These are phyloP conservation scores for Octonoba sinensis DNA, from an alignment of 2,888 invertebrate genomes.

Conservation along the genomic window DNA sequence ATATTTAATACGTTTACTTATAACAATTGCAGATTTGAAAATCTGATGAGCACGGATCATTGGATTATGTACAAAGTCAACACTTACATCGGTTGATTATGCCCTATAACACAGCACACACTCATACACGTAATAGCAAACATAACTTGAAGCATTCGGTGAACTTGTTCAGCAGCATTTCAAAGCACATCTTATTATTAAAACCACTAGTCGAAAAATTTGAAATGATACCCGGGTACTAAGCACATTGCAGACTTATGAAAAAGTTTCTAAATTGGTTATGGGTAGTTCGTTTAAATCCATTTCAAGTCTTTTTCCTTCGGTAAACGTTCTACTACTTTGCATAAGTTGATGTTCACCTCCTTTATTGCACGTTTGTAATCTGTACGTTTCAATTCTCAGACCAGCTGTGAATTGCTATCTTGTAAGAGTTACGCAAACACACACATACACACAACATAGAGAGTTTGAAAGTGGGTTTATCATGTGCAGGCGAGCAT, in stretches of 20 bases:
- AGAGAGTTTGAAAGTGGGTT: conserved; percentile 43
- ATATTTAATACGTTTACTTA: conserved; percentile 16
- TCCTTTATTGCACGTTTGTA: conserved; percentile 38
- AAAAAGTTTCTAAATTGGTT: conserved; percentile 1
- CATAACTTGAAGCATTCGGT: conserved; percentile 57
- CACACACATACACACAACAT: conserved; percentile 46
- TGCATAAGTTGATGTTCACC: neutral
- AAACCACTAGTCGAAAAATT: conserved; percentile 16
- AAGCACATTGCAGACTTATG: conserved; percentile 11
- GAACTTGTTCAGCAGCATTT: conserved; percentile 44
- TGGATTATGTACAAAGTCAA: conserved; percentile 56
- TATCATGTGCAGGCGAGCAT: too few relatives aligned
- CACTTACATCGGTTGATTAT: conserved; percentile 46
- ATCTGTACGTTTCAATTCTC: conserved; percentile 39
- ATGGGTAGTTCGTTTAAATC: neutral
- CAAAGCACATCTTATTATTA: conserved; percentile 27
- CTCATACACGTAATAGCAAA: conserved; percentile 58
- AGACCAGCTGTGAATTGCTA: conserved; percentile 59
- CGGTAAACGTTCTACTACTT: conserved; percentile 7
- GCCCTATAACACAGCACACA: conserved; percentile 56
- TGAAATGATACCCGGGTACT: conserved; percentile 10
- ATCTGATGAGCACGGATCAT: conserved; percentile 39
- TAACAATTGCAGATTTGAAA: conserved; percentile 14
- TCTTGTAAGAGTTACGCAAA: conserved; percentile 28
- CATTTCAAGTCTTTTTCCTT: neutral